Evolutionary conservation across 2,797 vertebrate genomes (phyloP).

Genomic region (Rhinella marina): DNA sequence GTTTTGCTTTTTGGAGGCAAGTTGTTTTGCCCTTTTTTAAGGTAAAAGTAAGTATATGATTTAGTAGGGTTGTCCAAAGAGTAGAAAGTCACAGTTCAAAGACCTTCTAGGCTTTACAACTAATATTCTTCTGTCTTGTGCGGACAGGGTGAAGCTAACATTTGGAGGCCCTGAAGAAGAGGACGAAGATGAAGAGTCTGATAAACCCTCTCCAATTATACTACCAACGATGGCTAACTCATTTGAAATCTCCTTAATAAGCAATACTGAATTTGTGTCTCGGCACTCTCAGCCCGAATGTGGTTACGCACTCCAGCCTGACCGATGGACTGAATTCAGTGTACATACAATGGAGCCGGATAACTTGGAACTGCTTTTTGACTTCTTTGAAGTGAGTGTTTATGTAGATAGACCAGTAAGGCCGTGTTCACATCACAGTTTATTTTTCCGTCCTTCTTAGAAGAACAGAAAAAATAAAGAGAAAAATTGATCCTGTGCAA

Average conservation of each 20-base stretch:
- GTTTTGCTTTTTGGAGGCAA: neutral
- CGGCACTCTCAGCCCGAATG: conserved; percentile 94
- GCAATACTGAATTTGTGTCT: conserved; percentile 82
- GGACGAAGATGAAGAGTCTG: conserved; percentile 78
- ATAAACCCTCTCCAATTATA: conserved; percentile 73
- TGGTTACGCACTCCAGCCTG: conserved; percentile 87
- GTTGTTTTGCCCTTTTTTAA: neutral
- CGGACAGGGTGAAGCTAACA: conserved; percentile 87
- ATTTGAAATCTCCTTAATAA: conserved; percentile 90
- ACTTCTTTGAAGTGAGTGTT: conserved; percentile 93
- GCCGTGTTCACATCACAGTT: too few relatives aligned
- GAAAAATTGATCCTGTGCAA: too few relatives aligned
- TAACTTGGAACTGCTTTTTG: conserved; percentile 94
- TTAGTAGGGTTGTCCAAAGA: neutral
- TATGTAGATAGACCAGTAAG: neutral
- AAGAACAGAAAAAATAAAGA: too few relatives aligned
- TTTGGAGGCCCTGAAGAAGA: conserved; percentile 85
- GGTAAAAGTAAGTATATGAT: neutral
- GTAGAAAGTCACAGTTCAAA: neutral
- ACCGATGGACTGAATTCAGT: conserved; percentile 91
- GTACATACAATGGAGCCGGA: conserved; percentile 97
- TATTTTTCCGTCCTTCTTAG: too few relatives aligned
- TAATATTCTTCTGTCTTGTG: conserved; percentile 55
- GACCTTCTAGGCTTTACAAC: neutral
- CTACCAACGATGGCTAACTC: conserved; percentile 86